A percentile compares a stretch with the other conserved stretches of the same genome.
These are phyloP conservation scores for Bombus huntii DNA, from an alignment of 1,140 invertebrate species.

Conservation along the genomic window DNA sequence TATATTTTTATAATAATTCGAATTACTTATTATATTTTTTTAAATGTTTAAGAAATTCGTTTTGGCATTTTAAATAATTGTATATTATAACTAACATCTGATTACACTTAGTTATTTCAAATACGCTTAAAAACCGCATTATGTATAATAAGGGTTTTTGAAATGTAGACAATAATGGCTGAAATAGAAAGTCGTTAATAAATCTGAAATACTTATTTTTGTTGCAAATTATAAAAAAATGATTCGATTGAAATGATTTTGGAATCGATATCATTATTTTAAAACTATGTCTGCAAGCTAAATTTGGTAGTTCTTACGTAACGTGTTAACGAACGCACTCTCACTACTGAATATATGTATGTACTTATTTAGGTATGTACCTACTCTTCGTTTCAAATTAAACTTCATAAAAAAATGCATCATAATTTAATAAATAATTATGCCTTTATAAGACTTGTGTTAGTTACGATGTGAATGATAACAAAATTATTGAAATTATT, in stretches of 20 bases:
- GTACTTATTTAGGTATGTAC: background rate
- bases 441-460: background rate
- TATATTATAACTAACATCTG: background rate
- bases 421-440: background rate
- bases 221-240: background rate
- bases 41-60: background rate
- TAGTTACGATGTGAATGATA: background rate
- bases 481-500: background rate
- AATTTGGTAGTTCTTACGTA: conserved; percentile 78
- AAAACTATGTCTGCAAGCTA: conserved; percentile 77
- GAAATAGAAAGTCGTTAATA: background rate
- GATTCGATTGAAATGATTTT: conserved; percentile 68
- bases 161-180: background rate
- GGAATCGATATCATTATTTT: conserved; percentile 81
- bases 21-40: background rate
- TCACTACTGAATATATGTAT: conserved; percentile 48
- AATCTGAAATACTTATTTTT: background rate
- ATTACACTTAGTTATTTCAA: background rate
- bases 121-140: too few relatives aligned
- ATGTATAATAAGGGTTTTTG: background rate
- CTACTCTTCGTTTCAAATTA: conserved; percentile 47
- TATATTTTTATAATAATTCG: background rate
- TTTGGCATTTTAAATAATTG: background rate
- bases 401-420: conserved; percentile 10
- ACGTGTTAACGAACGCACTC: conserved; percentile 62